Evolutionary conservation across 1,140 invertebrate genomes (phyloP).

Genomic region (Orussus abietinus): DNA sequence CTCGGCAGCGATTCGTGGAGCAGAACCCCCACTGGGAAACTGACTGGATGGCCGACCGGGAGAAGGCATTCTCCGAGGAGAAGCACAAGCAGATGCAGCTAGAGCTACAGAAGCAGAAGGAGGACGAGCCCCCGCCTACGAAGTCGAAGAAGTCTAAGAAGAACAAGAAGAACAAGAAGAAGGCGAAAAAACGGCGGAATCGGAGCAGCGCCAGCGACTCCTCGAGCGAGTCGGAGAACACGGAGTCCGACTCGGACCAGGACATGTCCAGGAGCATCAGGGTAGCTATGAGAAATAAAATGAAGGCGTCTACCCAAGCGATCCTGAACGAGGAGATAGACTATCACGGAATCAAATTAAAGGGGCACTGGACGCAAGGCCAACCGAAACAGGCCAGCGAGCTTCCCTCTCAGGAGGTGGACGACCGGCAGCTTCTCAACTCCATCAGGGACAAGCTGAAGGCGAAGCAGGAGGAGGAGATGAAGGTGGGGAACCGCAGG

Average conservation of each 20-base stretch:
- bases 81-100: conserved; percentile 47
- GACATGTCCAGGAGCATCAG: conserved; percentile 62
- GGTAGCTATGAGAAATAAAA: conserved; percentile 66
- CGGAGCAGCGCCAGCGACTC: conserved; percentile 53
- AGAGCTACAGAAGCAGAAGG: conserved; percentile 49
- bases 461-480: conserved; percentile 49
- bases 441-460: conserved; percentile 49
- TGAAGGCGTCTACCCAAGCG: conserved; percentile 45
- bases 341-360: conserved; percentile 34
- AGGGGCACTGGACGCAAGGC: conserved; percentile 29
- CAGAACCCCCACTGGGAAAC: conserved; percentile 82
- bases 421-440: conserved; percentile 42
- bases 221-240: conserved; percentile 53
- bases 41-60: conserved; percentile 76
- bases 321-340: conserved; percentile 52
- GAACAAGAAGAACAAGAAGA: conserved; percentile 61
- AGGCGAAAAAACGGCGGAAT: conserved; percentile 55
- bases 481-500: conserved; percentile 32
- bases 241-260: conserved; percentile 51
- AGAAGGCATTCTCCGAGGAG: conserved; percentile 63
- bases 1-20: conserved; percentile 67
- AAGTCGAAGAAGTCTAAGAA: conserved; percentile 53
- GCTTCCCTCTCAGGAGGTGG: conserved; percentile 19
- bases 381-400: conserved; percentile 24
- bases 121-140: conserved; percentile 30